phyloP scores from a whole-genome alignment of 2,797 vertebrate genomes.

The Pangasius sanitwongsei region DNA sequence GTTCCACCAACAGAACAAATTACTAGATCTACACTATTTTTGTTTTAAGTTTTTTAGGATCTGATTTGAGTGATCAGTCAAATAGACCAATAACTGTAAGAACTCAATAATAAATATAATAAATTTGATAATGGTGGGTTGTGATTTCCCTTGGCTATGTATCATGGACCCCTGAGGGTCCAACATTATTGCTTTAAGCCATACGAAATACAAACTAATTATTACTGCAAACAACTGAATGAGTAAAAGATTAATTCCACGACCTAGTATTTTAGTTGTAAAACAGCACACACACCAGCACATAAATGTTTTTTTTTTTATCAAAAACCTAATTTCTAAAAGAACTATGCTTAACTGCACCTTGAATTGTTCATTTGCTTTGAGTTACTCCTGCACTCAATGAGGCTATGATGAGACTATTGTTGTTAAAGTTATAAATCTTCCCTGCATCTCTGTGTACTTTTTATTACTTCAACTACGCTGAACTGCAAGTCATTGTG shows the following conservation, averaged over 20 bases:
- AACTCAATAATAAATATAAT: neutral
- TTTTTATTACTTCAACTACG: conserved; percentile 2
- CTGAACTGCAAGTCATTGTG: neutral
- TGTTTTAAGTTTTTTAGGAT: neutral
- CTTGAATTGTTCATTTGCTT: neutral
- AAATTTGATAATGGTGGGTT: neutral
- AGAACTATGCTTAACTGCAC: neutral
- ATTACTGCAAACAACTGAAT: neutral
- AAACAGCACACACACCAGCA: neutral
- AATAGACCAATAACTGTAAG: neutral
- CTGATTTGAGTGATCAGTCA: neutral
- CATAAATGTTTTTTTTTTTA: neutral
- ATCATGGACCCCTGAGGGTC: neutral
- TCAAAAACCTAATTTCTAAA: neutral
- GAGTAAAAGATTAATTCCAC: neutral
- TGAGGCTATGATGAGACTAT: neutral
- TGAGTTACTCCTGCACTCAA: neutral
- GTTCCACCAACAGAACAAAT: neutral
- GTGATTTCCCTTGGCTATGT: neutral
- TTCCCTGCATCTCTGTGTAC: neutral
- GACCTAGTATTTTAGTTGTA: neutral
- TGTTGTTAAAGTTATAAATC: neutral
- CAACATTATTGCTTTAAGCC: neutral
- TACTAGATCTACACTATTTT: too few relatives aligned
- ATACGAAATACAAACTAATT: neutral